Evolutionary conservation across 2,888 invertebrate genomes (phyloP).

Genomic region (Stratiomys singularior): DNA sequence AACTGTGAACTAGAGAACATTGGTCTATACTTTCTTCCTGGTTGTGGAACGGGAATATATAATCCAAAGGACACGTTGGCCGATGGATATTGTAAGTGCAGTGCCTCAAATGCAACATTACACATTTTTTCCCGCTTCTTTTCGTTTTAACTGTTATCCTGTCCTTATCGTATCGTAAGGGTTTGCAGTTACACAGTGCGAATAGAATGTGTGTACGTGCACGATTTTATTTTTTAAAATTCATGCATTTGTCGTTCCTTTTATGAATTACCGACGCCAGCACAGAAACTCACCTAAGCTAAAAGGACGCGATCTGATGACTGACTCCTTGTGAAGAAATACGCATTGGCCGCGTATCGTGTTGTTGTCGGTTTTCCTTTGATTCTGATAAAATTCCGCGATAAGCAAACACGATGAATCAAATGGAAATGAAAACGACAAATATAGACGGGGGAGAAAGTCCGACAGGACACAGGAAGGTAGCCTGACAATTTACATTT

Average conservation of each 20-base stretch:
- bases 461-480: background rate
- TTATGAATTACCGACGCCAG: background rate
- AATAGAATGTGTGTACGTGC: background rate
- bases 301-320: background rate
- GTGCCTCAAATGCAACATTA: conserved; percentile 14
- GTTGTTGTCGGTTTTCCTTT: background rate
- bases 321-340: background rate
- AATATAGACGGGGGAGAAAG: background rate
- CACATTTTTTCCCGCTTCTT: too few species aligned
- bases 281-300: background rate
- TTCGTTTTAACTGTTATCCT: too few species aligned
- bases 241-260: background rate
- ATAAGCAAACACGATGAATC: conserved; percentile 17
- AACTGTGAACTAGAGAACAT: background rate
- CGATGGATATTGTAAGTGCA: background rate
- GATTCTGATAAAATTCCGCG: conserved; percentile 20
- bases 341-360: background rate
- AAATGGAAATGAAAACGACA: conserved; percentile 20
- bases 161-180: background rate
- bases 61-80: background rate
- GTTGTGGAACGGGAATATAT: background rate
- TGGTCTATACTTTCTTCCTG: background rate
- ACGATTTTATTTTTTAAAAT: conserved; percentile 24
- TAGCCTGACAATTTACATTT: conserved; percentile 11
- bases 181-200: background rate